Evolutionary conservation across 2,113 vertebrate genomes (phyloP).

Genomic region (Himantopus leucocephalus): DNA sequence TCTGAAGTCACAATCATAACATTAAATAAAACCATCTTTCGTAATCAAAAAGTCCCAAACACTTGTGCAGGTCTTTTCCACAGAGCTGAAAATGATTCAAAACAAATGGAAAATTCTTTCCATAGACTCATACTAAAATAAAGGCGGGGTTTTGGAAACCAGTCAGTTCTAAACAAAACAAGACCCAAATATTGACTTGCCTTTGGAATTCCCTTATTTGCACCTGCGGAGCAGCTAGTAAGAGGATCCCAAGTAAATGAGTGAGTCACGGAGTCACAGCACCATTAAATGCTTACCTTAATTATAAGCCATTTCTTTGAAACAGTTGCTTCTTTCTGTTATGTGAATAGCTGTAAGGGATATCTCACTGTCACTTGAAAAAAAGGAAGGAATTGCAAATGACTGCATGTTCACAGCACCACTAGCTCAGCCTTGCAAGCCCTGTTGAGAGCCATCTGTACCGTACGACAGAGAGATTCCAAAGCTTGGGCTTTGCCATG

Average conservation of each 20-base stretch:
- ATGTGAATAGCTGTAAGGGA: neutral
- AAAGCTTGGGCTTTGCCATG: neutral
- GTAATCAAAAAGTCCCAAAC: neutral
- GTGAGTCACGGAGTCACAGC: neutral
- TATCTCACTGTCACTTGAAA: neutral
- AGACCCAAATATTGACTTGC: neutral
- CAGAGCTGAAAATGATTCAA: neutral
- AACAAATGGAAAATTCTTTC: constrained; percentile 45
- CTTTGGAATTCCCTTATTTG: neutral
- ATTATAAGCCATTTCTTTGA: neutral
- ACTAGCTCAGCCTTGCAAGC: neutral
- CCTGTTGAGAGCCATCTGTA: neutral
- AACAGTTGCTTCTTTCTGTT: neutral
- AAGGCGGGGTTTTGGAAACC: constrained; percentile 2
- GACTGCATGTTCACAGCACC: neutral
- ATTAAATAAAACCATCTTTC: constrained; percentile 5
- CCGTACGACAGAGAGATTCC: neutral
- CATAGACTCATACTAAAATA: constrained; percentile 34
- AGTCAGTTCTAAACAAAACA: neutral
- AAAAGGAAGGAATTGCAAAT: neutral
- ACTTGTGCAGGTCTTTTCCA: neutral
- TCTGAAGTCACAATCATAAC: neutral
- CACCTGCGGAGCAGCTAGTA: neutral
- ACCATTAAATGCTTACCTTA: neutral
- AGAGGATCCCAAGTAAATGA: neutral